Percentiles rank a stretch among this genome's conserved stretches.
These are phyloP conservation scores for Cataglyphis hispanica DNA, from an alignment of 1,140 invertebrate species.

Conservation along the genomic window DNA sequence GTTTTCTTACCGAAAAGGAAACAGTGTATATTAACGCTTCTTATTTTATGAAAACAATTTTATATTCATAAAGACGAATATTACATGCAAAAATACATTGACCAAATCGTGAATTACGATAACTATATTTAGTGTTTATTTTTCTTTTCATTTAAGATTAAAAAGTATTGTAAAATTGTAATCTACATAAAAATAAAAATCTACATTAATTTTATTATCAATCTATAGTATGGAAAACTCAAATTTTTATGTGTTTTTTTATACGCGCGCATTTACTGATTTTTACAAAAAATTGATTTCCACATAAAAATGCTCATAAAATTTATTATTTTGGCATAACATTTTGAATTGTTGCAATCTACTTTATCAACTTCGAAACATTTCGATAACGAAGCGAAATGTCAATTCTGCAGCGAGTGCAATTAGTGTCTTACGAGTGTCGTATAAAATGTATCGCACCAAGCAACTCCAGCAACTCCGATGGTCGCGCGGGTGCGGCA, in stretches of 20 bases:
- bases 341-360: neutral
- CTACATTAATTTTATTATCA: neutral
- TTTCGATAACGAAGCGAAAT: constrained; percentile 45
- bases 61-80: neutral
- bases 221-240: neutral
- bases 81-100: neutral
- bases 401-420: constrained; percentile 31
- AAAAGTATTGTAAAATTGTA: neutral
- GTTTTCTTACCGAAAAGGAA: constrained; percentile 5
- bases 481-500: neutral
- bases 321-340: neutral
- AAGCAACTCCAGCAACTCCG: neutral
- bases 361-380: neutral
- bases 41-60: neutral
- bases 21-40: constrained; percentile 6
- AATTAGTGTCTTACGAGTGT: constrained; percentile 28
- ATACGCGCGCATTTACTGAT: neutral
- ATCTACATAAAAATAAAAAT: neutral
- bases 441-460: constrained; percentile 8
- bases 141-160: neutral
- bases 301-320: constrained; percentile 7
- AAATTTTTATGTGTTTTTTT: neutral
- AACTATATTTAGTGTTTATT: neutral
- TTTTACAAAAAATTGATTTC: neutral
- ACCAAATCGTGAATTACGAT: neutral